phyloP scores from a whole-genome alignment of 53 echinoderm and acorn worm species.

The Temnopleurus reevesii region DNA sequence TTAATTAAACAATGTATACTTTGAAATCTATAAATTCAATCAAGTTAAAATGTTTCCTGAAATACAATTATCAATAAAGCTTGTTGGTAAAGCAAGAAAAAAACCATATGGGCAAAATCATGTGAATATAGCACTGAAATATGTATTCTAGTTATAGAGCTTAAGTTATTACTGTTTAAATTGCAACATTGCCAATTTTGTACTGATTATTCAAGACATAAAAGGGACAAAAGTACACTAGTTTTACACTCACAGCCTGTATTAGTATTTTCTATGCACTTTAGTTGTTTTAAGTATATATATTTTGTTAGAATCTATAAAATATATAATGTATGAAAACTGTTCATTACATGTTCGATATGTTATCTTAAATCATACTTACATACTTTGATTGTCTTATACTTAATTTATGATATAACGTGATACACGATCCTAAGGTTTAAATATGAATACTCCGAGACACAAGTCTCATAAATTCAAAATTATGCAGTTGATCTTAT shows the following conservation, averaged over 20 bases:
- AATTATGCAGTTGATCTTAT: not conserved
- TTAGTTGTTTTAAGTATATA: not conserved
- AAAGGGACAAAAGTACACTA: constrained; percentile 17
- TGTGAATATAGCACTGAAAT: constrained; percentile 26
- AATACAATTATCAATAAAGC: not conserved
- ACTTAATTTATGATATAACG: not conserved
- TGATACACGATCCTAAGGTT: not conserved
- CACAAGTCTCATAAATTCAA: not conserved
- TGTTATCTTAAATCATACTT: too few species aligned
- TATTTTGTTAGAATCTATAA: not conserved
- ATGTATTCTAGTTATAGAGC: not conserved
- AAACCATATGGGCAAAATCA: not conserved
- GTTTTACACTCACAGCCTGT: not conserved
- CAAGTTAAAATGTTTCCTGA: not conserved
- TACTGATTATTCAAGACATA: not conserved
- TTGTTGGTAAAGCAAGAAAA: not conserved
- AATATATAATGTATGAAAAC: not conserved
- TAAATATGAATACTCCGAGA: not conserved
- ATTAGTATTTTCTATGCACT: not conserved
- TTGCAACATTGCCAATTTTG: constrained; percentile 12
- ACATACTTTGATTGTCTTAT: not conserved
- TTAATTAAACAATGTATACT: not conserved
- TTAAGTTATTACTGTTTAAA: constrained; percentile 9
- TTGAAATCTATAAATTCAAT: not conserved
- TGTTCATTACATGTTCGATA: not conserved